Evolutionary conservation across 2,113 vertebrate species (phyloP), one percentile per base, ranked within the genome.

Genomic region (Atlantisia rogersi): DNA sequence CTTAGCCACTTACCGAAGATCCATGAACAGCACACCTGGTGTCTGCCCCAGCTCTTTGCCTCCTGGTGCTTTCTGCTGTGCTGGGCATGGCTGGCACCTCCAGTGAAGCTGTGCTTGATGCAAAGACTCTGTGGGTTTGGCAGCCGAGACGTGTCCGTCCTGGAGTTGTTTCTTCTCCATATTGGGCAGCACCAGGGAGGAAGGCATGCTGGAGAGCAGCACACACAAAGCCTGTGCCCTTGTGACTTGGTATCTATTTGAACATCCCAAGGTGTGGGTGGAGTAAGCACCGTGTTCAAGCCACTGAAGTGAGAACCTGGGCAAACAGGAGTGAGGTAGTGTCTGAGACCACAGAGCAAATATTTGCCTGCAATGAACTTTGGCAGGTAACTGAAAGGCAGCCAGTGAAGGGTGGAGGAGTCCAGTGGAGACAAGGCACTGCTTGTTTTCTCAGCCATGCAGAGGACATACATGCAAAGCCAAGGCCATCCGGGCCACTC

Each of bases 241-340:
- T 67, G 15, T 62, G 67, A 46, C 31, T 82, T 64, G 44, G 16
- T 70, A 79, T 70, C 29, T 83, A 5, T 86, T 52, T 48, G 62
- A 84, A 69, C 80, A 91, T 78, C 58, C 63, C 74, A 65, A 67
- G 76, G 85, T 93, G 89, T 86, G 94, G 95, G 96, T 92, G 90
- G 97, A 71, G 87, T 93, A 96, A 97, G 92, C 79, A 75, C 63
- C 50, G 5, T 56, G 78, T 96, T 96, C 92, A 94, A 94, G 90
- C 84, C 69, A 46, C 82, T 82, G 76, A 69, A 96, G 62, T 70
- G 96, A 93, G 87, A 96, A 95, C 95, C 96, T 96, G 92, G 89
- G 89, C 96, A 97, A 98, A 97, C 85, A 96, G 94, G 82, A 95
- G 92, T 97, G 97, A 98, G 96, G 97, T 98, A 98, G 97, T 2